Base-by-base conservation (phyloP, 2,113 vertebrate species). In the Terrapene triunguis region DNA sequence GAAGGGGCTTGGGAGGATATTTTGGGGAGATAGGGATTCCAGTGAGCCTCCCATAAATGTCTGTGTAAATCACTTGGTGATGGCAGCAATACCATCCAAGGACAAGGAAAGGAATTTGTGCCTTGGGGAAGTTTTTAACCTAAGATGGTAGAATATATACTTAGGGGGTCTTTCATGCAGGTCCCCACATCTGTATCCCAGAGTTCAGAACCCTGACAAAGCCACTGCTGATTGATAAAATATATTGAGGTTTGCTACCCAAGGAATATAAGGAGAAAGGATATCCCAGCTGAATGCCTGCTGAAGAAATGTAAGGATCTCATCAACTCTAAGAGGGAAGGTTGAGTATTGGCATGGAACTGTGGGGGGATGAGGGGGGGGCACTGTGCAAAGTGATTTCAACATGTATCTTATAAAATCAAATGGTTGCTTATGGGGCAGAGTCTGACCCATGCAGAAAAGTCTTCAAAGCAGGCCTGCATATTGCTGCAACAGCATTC, bases 171-270 rank as follows among this genome's bases (percentile, higher is more conserved):
- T 50, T 50, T 50, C 50, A 50, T 50, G 50, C 1, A 14, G 50
- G 50, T 5, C 44, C 44, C 44, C 50, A 16, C 50, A 50, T 50
- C 50, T 50, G 50, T 50, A 50, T 13, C 50, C 50, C 50, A 50
- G 50, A 50, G 50, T 50, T 50, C 50, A 50, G 50, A 50, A 50
- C 50, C 4, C 50, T 50, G 50, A 50, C 50, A 50, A 50, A 50
- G 50, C 17, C 87, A 2, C 80, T 5, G 29, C 27, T 69, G 8
- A 25, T 54, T 82, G 32, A 65, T 82, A 22, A 51, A 82, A 21
- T 7, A 35, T 25, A 22, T 25, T 13, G n/a, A 0, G 0, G 8
- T 25, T 91, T 50, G 76, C 48, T 65, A 47, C 32, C 35, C 27
- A 42, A 2, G n/a, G 44, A 14, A 17, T 12, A n/a, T 44, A 13